Evolutionary conservation across 2,113 vertebrate genomes (phyloP).

Genomic region (Propithecus coquereli): DNA sequence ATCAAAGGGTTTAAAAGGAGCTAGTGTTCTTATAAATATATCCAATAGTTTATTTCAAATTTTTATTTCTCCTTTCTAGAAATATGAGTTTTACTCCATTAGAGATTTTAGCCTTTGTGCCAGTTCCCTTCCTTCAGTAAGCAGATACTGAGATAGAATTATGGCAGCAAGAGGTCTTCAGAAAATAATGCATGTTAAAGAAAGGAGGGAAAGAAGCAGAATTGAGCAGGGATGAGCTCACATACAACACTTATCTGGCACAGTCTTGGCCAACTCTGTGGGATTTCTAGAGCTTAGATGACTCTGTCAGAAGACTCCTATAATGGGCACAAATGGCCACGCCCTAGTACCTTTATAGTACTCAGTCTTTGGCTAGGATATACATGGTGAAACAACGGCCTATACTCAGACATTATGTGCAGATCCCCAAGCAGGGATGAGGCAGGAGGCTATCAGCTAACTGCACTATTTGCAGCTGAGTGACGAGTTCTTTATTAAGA

Average conservation of each 20-base stretch:
- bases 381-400: neutral
- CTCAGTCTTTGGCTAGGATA: neutral
- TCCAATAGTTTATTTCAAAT: neutral
- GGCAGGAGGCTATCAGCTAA: neutral
- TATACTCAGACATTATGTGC: neutral
- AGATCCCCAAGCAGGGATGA: neutral
- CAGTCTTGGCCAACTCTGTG: neutral
- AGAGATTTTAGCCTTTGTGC: neutral
- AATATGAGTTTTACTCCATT: neutral
- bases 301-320: too few species aligned
- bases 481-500: neutral
- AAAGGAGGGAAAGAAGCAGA: neutral
- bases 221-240: neutral
- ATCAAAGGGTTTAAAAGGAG: neutral
- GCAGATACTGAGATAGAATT: neutral
- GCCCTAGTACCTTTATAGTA: too few species aligned
- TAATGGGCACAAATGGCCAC: neutral
- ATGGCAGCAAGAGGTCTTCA: neutral
- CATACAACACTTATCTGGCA: neutral
- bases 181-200: neutral
- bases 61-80: neutral
- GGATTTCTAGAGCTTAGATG: neutral
- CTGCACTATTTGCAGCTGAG: neutral
- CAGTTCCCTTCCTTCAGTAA: neutral
- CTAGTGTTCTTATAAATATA: neutral